A percentile compares a stretch with the other conserved stretches of the same genome.
Conservation (phyloP, 2,888 invertebrate species). For the Anodontia alba region DNA sequence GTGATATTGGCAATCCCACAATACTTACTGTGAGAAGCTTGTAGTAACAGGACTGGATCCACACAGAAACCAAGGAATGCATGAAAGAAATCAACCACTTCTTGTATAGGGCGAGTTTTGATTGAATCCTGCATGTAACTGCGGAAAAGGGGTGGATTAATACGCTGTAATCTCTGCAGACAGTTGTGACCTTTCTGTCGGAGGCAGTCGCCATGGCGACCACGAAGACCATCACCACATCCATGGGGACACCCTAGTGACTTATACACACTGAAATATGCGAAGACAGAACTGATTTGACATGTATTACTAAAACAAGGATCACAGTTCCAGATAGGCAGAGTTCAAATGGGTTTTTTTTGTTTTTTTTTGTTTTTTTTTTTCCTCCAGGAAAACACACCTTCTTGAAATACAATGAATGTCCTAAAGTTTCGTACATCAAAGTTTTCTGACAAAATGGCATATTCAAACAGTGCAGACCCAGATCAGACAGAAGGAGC, state of each 20-base stretch:
- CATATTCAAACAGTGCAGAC: too few species aligned
- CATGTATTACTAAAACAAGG: too few species aligned
- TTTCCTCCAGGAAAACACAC: too few species aligned
- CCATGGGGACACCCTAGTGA: slow-evolving; percentile 98
- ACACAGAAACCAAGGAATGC: slow-evolving; percentile 98
- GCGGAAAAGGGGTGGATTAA: slow-evolving; percentile 89
- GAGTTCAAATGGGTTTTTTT: too few species aligned
- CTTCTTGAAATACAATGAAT: too few species aligned
- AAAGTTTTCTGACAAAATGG: too few species aligned
- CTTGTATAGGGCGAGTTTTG: slow-evolving; percentile 89
- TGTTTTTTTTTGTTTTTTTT: too few species aligned
- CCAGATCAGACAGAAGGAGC: too few species aligned
- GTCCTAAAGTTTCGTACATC: too few species aligned
- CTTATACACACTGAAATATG: slow-evolving; percentile 90
- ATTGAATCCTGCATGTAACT: slow-evolving; percentile 91
- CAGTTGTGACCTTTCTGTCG: slow-evolving; percentile 92
- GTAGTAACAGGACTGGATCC: slow-evolving; percentile 88
- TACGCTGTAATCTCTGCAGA: slow-evolving; percentile 91
- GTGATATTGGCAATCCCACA: too few species aligned
- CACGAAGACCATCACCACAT: slow-evolving; percentile 90
- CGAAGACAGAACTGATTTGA: neutral
- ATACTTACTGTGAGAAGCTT: slow-evolving; percentile 72
- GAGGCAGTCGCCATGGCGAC: slow-evolving; percentile 85
- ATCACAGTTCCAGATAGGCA: too few species aligned
- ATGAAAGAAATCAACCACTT: slow-evolving; percentile 97